Evolutionary conservation across 1,140 invertebrate species (phyloP), one percentile per base, ranked within the genome.

Genomic region (Bombus pascuorum): DNA sequence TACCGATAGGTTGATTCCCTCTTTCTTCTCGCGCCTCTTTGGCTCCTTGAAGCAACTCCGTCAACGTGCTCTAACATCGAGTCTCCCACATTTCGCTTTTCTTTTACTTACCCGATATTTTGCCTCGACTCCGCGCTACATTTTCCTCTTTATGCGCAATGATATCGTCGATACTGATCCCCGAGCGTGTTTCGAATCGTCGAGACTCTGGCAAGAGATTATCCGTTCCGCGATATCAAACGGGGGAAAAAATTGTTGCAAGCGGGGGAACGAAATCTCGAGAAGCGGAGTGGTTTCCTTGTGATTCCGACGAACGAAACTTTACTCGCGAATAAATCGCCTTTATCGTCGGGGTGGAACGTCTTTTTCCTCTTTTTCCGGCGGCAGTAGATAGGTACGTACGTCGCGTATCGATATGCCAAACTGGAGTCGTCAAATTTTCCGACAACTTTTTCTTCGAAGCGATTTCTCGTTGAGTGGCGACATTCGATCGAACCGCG

Each of bases 121-220:
- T n/a, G 18, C 32, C 25, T 57, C 4, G 47, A 39, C n/a, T 75
- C 72, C 70, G 18, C 79, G 78, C 37, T 18, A 66, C 77, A 57
- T 81, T 25, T 8, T 32, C 74, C 44, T 76, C 76, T 87, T 88
- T 85, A 88, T 87, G 86, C 87, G 22, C 59, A 72, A 77, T 74
- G 76, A 75, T 88, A 85, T 81, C 86, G 76, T 79, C 83, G 81
- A 77, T 57, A 81, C 71, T 81, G 86, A 89, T 88, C 68, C 83
- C 34, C 87, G 87, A 88, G 88, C 88, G 83, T 88, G 88, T 89
- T 79, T 81, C 88, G 88, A 89, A 89, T 89, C 87, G 88, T 62
- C 87, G 62, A 44, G 44, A 57, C 74, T 65, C 68, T 47, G 85
- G 73, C 28, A 53, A 6, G 47, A 79, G 88, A 89, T 89, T 88